Evolutionary conservation across 2,888 invertebrate species (phyloP).

Genomic region (Philhelius pedissequus): DNA sequence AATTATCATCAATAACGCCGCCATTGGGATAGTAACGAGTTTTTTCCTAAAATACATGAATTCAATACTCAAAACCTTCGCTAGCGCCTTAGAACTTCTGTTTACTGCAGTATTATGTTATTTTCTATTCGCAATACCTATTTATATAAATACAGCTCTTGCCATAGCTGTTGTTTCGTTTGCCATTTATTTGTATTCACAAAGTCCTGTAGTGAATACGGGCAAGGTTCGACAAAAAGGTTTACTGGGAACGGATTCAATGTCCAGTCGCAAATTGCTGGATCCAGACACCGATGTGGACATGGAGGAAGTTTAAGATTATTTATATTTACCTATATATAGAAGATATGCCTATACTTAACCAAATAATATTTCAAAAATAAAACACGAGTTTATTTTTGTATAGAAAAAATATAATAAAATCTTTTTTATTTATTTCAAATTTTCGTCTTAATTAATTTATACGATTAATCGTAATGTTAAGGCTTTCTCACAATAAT

Average conservation of each 20-base stretch:
- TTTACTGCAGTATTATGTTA: slow-evolving; percentile 94
- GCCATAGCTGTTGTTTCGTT: slow-evolving; percentile 90
- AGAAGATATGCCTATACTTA: slow-evolving; percentile 15
- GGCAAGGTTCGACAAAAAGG: slow-evolving; percentile 73
- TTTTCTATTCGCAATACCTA: slow-evolving; percentile 90
- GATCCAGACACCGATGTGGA: slow-evolving; percentile 75
- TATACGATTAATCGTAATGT: neutral
- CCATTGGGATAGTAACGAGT: slow-evolving; percentile 95
- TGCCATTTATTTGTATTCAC: slow-evolving; percentile 92
- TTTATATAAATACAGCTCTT: slow-evolving; percentile 88
- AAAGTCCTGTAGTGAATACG: slow-evolving; percentile 89
- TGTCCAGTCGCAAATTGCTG: slow-evolving; percentile 72
- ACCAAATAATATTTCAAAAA: slow-evolving; percentile 35
- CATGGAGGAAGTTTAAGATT: slow-evolving; percentile 74
- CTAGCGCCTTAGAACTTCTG: slow-evolving; percentile 93
- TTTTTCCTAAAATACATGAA: slow-evolving; percentile 95
- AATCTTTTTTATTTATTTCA: neutral
- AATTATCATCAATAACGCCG: slow-evolving; percentile 92
- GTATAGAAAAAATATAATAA: neutral
- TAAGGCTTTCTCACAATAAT: neutral
- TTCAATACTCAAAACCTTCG: slow-evolving; percentile 97
- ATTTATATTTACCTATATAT: neutral
- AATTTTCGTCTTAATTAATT: neutral
- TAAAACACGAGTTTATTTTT: slow-evolving; percentile 26
- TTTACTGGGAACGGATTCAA: neutral